phyloP scores from a whole-genome alignment of 2,888 invertebrate genomes.

The Dasypolia templi region DNA sequence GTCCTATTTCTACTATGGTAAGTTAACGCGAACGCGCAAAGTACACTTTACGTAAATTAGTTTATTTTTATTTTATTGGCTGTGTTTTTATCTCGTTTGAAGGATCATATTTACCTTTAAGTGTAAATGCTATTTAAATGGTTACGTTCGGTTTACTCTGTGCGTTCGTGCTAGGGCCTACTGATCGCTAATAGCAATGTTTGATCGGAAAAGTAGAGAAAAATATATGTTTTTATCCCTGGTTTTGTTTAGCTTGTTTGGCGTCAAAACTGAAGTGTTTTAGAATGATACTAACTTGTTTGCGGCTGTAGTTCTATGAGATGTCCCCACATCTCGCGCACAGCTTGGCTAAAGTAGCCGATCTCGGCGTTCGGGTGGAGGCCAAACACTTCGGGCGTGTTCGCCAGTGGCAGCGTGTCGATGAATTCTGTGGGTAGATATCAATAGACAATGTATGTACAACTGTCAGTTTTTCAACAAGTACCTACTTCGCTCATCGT shows the following conservation, averaged over 20 bases:
- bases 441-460: not conserved
- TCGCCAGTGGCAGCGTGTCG: constrained; percentile 95
- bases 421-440: constrained; percentile 91
- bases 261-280: not conserved
- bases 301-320: constrained; percentile 97
- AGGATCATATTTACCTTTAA: not conserved
- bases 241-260: not conserved
- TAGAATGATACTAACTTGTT: constrained; percentile 91
- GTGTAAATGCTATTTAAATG: not conserved
- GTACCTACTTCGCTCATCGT: not conserved
- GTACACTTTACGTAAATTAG: not conserved
- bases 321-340: constrained; percentile 96
- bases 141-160: not conserved
- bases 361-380: constrained; percentile 98
- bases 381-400: constrained; percentile 97
- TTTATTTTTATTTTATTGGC: not conserved
- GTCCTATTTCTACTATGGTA: not conserved
- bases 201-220: not conserved
- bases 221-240: not conserved
- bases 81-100: not conserved
- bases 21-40: not conserved
- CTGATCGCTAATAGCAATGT: not conserved
- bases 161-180: not conserved
- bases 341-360: constrained; percentile 97
- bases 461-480: not conserved